Conservation (phyloP, 2,888 invertebrate species). For the Kryphioiulus occultus region DNA sequence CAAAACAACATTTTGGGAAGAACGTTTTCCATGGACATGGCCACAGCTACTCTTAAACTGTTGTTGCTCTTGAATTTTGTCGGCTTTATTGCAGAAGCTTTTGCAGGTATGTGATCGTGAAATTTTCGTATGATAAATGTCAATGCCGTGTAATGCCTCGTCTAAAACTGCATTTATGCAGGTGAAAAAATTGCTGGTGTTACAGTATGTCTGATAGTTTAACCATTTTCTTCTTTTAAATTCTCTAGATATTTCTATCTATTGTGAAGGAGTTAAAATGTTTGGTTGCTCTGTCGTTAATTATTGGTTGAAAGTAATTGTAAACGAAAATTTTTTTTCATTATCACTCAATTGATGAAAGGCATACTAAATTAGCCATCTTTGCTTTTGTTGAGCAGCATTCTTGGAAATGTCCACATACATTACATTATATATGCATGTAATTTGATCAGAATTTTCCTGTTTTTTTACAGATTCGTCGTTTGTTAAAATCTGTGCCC, state of each 20-base stretch:
- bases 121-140: too few species aligned
- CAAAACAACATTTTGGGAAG: not conserved
- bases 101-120: not conserved
- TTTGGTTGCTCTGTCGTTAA: not conserved
- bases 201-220: too few species aligned
- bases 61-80: not conserved
- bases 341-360: too few species aligned
- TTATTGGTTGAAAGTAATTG: too few species aligned
- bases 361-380: not conserved
- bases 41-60: not conserved
- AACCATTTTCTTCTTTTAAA: too few species aligned
- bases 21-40: not conserved
- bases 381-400: not conserved
- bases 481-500: slow-evolving; percentile 38
- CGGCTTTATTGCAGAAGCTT: not conserved
- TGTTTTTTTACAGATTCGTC: not conserved
- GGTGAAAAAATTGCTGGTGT: too few species aligned
- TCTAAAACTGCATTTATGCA: too few species aligned
- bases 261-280: not conserved
- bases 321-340: too few species aligned
- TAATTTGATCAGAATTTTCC: not conserved
- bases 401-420: not conserved
- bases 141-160: too few species aligned
- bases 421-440: not conserved
- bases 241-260: too few species aligned